Evolutionary conservation across 2,888 invertebrate species (phyloP).

Genomic region (Bimastos eiseni): DNA sequence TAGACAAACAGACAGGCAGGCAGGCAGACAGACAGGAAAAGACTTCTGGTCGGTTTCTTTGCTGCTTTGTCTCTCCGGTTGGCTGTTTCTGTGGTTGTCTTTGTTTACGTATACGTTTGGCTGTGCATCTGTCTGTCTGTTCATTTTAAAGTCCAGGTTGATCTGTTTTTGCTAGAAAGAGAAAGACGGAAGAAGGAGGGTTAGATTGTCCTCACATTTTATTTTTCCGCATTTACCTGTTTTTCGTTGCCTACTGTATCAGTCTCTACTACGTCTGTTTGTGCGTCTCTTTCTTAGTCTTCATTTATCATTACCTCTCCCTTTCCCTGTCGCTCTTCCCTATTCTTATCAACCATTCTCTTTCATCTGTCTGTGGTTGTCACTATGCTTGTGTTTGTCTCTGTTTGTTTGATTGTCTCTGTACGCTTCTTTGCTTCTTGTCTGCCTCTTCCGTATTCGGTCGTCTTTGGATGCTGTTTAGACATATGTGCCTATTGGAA

Average conservation of each 20-base stretch:
- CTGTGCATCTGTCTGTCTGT: background rate
- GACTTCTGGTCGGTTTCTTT: background rate
- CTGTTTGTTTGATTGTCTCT: background rate
- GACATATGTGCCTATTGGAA: background rate
- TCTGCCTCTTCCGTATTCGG: background rate
- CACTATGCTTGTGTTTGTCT: background rate
- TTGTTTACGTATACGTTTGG: background rate
- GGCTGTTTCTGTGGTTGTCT: background rate
- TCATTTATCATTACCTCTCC: background rate
- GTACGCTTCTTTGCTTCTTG: background rate
- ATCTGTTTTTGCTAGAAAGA: background rate
- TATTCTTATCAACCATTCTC: background rate
- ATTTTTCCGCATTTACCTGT: background rate
- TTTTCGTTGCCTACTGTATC: background rate
- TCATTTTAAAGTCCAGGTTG: background rate
- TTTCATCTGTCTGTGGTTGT: background rate
- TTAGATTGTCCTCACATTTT: background rate
- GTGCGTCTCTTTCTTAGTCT: background rate
- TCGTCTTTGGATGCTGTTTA: background rate
- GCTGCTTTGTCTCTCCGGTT: background rate
- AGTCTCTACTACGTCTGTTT: background rate
- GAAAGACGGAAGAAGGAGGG: background rate
- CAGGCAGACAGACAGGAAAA: too few relatives aligned
- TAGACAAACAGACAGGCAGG: too few relatives aligned
- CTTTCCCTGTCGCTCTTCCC: background rate